Conservation (phyloP, 2,113 vertebrate species). For the Tenebrosternarchus preto region DNA sequence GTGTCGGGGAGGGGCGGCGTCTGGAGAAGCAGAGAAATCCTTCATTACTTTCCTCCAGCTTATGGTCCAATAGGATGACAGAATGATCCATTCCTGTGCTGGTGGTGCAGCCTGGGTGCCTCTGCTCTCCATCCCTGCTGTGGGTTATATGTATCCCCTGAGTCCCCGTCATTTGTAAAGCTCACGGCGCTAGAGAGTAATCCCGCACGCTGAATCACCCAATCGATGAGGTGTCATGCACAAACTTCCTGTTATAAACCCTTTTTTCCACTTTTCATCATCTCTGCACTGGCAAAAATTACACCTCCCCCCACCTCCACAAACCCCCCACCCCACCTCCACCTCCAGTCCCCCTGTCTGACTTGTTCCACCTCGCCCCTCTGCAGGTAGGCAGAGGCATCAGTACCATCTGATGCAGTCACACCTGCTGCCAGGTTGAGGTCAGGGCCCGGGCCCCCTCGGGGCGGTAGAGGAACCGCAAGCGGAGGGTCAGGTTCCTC, state of each 20-base stretch:
- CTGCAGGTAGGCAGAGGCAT: not conserved
- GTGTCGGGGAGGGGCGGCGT: not conserved
- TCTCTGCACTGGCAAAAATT: constrained; percentile 52
- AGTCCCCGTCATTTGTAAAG: constrained; percentile 51
- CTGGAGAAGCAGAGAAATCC: constrained; percentile 26
- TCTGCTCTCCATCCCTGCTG: constrained; percentile 43
- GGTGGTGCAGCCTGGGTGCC: constrained; percentile 26
- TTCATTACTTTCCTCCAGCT: constrained; percentile 34
- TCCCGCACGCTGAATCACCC: constrained; percentile 34
- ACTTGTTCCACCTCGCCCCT: constrained; percentile 34
- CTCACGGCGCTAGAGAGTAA: constrained; percentile 42
- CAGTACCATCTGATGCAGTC: not conserved
- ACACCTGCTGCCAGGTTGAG: not conserved
- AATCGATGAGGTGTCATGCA: constrained; percentile 42
- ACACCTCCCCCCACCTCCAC: constrained; percentile 50
- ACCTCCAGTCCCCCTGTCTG: constrained; percentile 38
- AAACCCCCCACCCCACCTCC: no score
- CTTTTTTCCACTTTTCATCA: constrained; percentile 57
- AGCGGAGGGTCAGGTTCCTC: not conserved
- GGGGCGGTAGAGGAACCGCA: not conserved
- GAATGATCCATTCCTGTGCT: constrained; percentile 49
- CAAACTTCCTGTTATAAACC: constrained; percentile 56
- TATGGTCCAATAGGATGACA: constrained; percentile 46
- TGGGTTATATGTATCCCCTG: constrained; percentile 46
- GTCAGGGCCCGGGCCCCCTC: constrained; percentile 3